Conservation (phyloP, 1,140 invertebrate species). For the Drosophila suzukii region DNA sequence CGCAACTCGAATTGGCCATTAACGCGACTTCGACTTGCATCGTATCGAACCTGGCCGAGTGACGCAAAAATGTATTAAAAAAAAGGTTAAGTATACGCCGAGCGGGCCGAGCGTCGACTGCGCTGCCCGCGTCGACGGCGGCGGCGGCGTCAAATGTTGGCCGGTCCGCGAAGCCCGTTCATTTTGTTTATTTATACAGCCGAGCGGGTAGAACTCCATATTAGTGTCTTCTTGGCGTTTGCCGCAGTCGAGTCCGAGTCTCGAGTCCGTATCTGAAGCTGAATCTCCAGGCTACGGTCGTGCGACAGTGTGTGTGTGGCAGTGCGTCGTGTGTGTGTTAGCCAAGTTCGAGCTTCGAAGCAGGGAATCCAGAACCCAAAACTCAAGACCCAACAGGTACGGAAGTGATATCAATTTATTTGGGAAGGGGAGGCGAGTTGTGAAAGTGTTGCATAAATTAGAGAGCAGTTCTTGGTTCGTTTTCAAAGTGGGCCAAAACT, state of each 20-base stretch:
- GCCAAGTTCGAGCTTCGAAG: conserved; percentile 12
- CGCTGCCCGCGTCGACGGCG: conserved; percentile 31
- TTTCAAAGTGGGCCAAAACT: conserved; percentile 10
- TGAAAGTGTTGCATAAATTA: conserved; percentile 58
- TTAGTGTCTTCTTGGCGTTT: conserved; percentile 83
- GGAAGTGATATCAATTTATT: conserved; percentile 52
- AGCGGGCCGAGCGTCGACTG: conserved; percentile 31
- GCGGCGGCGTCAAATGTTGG: conserved; percentile 43
- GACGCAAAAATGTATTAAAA: conserved; percentile 33
- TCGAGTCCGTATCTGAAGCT: conserved; percentile 21
- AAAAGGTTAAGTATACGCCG: conserved; percentile 29
- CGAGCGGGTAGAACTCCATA: conserved; percentile 78
- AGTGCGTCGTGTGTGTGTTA: conserved; percentile 29
- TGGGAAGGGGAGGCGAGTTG: conserved; percentile 12
- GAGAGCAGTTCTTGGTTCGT: conserved; percentile 4
- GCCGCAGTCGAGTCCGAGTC: conserved; percentile 72
- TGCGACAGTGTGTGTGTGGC: conserved; percentile 48
- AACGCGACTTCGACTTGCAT: conserved; percentile 67
- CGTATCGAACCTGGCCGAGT: conserved; percentile 24
- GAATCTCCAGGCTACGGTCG: conserved; percentile 19
- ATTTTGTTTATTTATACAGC: conserved; percentile 84
- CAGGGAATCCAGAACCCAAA: conserved; percentile 11
- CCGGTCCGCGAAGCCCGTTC: conserved; percentile 49
- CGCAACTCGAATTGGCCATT: conserved; percentile 67
- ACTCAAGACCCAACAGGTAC: conserved; percentile 57